phyloP scores from a whole-genome alignment of 2,888 invertebrate species.

The Podotricha telesiphe region DNA sequence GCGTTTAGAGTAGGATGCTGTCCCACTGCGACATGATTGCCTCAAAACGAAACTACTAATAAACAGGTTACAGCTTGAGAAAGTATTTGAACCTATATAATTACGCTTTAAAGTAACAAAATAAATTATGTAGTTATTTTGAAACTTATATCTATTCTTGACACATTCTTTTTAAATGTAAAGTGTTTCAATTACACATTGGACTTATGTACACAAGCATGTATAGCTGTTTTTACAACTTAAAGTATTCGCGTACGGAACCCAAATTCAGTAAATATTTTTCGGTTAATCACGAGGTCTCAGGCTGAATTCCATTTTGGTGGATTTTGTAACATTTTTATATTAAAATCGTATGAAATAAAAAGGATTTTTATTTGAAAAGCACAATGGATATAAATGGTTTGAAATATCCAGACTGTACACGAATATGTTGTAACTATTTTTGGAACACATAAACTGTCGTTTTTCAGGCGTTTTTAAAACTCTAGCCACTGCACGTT shows the following conservation, averaged over 20 bases:
- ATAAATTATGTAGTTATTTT: too few species aligned
- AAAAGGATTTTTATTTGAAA: slow-evolving; percentile 27
- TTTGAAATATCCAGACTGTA: slow-evolving; percentile 11
- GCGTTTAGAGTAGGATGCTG: too few species aligned
- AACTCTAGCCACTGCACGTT: not conserved
- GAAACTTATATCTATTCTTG: too few species aligned
- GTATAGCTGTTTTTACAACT: not conserved
- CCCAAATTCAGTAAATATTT: slow-evolving; percentile 19
- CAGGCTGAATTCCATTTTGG: slow-evolving; percentile 13
- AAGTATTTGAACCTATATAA: too few species aligned
- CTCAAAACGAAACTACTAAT: too few species aligned
- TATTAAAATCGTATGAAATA: slow-evolving; percentile 29
- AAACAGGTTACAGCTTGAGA: too few species aligned
- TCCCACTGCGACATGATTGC: too few species aligned
- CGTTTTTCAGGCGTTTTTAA: slow-evolving; percentile 3
- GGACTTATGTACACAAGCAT: too few species aligned
- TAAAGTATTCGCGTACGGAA: not conserved
- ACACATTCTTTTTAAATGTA: too few species aligned
- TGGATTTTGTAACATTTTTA: slow-evolving; percentile 27
- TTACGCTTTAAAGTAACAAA: too few species aligned
- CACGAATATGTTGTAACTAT: slow-evolving; percentile 20
- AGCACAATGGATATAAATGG: slow-evolving; percentile 30
- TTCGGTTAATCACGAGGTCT: slow-evolving; percentile 21
- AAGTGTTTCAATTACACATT: too few species aligned
- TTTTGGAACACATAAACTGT: slow-evolving; percentile 5